Evolutionary conservation across 2,888 invertebrate genomes (phyloP).

Genomic region (Invenusta paracnida): DNA sequence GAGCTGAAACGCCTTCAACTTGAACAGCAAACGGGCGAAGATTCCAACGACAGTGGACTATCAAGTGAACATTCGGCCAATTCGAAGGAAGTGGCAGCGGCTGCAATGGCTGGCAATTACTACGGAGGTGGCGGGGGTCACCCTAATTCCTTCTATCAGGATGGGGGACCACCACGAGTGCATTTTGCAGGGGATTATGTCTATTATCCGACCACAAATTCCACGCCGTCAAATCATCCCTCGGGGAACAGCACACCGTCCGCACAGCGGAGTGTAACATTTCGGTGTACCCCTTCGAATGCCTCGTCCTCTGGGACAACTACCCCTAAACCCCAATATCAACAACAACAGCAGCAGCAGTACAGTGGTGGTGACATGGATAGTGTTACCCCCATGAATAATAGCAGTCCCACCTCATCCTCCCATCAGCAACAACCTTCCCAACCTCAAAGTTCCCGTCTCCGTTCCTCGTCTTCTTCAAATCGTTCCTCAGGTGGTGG

Average conservation of each 20-base stretch:
- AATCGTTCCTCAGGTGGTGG: not conserved
- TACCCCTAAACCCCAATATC: constrained; percentile 31
- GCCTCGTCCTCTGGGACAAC: constrained; percentile 17
- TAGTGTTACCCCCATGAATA: not conserved
- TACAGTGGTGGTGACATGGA: constrained; percentile 5
- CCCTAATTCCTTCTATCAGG: constrained; percentile 28
- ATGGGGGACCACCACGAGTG: constrained; percentile 22
- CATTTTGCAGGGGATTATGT: constrained; percentile 39
- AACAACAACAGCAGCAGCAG: constrained; percentile 32
- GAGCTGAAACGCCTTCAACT: constrained; percentile 40
- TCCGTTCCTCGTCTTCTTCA: constrained; percentile 9
- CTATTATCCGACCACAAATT: not conserved
- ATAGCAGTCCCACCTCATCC: not conserved
- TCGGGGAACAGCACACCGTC: constrained; percentile 9
- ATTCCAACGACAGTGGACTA: constrained; percentile 48
- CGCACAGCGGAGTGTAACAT: not conserved
- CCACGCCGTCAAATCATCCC: not conserved
- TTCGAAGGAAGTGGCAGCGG: constrained; percentile 29
- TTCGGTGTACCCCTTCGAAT: constrained; percentile 21
- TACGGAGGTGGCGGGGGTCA: too few relatives aligned
- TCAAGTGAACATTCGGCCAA: constrained; percentile 46
- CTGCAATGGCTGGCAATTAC: not conserved
- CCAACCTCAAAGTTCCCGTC: not conserved
- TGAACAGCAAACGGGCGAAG: constrained; percentile 45
- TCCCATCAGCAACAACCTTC: too few relatives aligned